Conservation (phyloP, 2,113 vertebrate genomes). For the Odontesthes bonariensis region DNA sequence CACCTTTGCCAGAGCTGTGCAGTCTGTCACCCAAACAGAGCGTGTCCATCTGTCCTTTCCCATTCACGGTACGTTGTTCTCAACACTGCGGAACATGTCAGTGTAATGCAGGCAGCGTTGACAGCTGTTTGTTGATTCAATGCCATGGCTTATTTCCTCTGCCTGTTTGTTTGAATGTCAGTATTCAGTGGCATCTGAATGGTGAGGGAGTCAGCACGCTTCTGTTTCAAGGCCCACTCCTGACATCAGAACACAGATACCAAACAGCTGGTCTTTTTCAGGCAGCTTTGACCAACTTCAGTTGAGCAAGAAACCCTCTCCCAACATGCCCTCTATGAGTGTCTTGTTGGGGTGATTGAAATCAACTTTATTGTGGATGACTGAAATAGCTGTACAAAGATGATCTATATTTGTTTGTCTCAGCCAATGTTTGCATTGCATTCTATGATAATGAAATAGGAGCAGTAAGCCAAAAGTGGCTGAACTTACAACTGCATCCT, state of each 20-base stretch:
- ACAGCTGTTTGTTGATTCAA: conserved; percentile 78
- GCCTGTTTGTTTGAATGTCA: conserved; percentile 78
- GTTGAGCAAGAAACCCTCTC: conserved; percentile 2
- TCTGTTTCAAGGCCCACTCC: conserved; percentile 53
- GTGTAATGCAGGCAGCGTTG: conserved; percentile 62
- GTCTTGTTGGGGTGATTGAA: conserved; percentile 3
- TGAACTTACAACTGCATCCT: too few relatives aligned
- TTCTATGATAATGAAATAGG: too few relatives aligned
- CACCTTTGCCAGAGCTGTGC: conserved; percentile 72
- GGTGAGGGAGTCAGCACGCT: conserved; percentile 34
- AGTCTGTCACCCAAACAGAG: conserved; percentile 69
- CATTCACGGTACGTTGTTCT: conserved; percentile 62
- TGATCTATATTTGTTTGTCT: background rate
- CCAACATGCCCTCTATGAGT: background rate
- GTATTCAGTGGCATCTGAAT: conserved; percentile 44
- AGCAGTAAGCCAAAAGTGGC: too few relatives aligned
- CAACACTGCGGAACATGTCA: conserved; percentile 54
- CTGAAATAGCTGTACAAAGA: background rate
- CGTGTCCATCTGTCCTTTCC: conserved; percentile 72
- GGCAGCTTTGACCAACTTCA: conserved; percentile 25
- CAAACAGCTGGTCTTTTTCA: conserved; percentile 33
- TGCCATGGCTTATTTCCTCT: conserved; percentile 78
- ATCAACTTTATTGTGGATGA: background rate
- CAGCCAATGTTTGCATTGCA: too few relatives aligned
- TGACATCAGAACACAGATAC: conserved; percentile 37